Percentiles rank a stretch among this genome's conserved stretches.
phyloP scores from a whole-genome alignment of 2,888 invertebrate species.

The Perizoma flavofasciatum region DNA sequence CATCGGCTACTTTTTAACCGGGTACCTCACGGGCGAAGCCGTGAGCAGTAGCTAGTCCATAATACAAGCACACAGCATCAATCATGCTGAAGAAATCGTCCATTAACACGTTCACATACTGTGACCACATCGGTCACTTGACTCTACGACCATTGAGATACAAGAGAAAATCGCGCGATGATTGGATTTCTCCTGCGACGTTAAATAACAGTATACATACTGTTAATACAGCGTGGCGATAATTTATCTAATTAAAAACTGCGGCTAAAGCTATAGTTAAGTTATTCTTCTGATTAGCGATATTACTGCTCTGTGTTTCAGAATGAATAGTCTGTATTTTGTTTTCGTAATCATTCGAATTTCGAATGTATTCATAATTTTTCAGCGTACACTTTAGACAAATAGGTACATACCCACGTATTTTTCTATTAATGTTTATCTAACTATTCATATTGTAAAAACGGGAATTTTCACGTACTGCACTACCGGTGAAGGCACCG shows the following conservation, averaged over 20 bases:
- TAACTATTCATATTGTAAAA: too few relatives aligned
- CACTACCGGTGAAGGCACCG: too few relatives aligned
- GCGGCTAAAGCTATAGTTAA: slow-evolving; percentile 3
- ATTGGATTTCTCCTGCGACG: slow-evolving; percentile 20
- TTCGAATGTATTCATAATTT: too few relatives aligned
- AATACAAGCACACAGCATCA: slow-evolving; percentile 18
- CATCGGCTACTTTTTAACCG: too few relatives aligned
- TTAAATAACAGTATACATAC: slow-evolving; percentile 20
- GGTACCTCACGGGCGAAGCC: too few relatives aligned
- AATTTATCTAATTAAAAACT: slow-evolving; percentile 19
- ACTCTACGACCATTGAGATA: slow-evolving; percentile 12
- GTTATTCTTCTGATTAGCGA: slow-evolving; percentile 11
- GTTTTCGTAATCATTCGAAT: too few relatives aligned
- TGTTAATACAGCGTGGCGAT: slow-evolving; percentile 25
- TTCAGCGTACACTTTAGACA: too few relatives aligned
- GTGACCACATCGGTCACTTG: slow-evolving; percentile 12
- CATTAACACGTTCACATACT: slow-evolving; percentile 28
- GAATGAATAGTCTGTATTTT: slow-evolving; percentile 5
- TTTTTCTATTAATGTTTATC: too few relatives aligned
- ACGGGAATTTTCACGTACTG: too few relatives aligned
- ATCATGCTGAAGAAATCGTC: slow-evolving; percentile 30
- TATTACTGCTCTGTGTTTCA: slow-evolving; percentile 6
- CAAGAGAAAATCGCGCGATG: slow-evolving; percentile 11
- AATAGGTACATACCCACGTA: too few relatives aligned
- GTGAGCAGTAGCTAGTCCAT: not conserved